phyloP scores from a whole-genome alignment of 2,113 vertebrate genomes.

The Malurus melanocephalus region DNA sequence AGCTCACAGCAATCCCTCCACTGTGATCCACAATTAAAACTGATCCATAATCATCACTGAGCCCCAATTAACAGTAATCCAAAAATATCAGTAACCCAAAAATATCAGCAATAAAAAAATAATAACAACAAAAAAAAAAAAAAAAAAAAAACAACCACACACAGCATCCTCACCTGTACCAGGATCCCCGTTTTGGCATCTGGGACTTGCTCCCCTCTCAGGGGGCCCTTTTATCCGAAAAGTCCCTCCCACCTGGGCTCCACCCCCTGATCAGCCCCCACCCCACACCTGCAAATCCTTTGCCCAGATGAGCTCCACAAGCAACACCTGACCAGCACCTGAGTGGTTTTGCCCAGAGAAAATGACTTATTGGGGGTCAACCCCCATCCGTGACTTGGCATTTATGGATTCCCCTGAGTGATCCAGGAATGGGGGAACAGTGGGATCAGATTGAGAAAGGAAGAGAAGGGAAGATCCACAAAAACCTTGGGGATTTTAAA shows the following conservation, averaged over 20 bases:
- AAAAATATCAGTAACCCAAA: too few relatives aligned
- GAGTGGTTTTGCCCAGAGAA: neutral
- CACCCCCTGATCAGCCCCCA: neutral
- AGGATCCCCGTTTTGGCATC: fast-evolving
- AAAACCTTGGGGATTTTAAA: neutral
- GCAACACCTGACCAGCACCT: neutral
- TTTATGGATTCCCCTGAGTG: neutral
- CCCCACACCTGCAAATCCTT: neutral
- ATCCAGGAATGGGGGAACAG: neutral
- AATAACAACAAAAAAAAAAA: too few relatives aligned
- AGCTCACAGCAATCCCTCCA: fast-evolving
- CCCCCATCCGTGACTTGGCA: neutral
- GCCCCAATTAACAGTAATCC: too few relatives aligned
- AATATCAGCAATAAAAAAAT: too few relatives aligned
- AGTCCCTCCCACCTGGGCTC: neutral
- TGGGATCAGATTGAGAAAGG: neutral
- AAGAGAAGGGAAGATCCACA: neutral
- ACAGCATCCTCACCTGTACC: fast-evolving
- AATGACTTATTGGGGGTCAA: fast-evolving
- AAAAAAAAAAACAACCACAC: too few relatives aligned
- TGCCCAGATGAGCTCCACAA: neutral
- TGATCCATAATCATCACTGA: too few relatives aligned
- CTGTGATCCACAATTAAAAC: fast-evolving
- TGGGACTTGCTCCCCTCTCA: fast-evolving
- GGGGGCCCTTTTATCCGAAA: fast-evolving